phyloP scores from a whole-genome alignment of 2,888 invertebrate genomes.

The Hyposoter didymator region DNA sequence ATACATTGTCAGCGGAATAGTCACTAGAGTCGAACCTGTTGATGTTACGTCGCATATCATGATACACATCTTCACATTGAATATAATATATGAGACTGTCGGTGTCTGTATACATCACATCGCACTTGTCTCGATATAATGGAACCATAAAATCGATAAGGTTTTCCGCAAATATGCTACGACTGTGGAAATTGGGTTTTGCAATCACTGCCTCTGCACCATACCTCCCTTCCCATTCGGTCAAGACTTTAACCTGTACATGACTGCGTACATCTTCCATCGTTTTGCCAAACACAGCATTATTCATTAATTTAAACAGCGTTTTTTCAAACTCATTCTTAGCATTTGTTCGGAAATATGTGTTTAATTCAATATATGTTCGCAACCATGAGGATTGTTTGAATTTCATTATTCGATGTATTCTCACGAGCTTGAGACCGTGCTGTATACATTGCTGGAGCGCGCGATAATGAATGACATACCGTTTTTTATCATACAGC shows the following conservation, averaged over 20 bases:
- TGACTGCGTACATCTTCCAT: not conserved
- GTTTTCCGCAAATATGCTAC: slow-evolving; percentile 12
- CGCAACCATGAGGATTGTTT: not conserved
- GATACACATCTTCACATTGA: slow-evolving; percentile 79
- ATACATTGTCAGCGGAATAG: slow-evolving; percentile 33
- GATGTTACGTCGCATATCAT: slow-evolving; percentile 64
- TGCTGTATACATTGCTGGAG: not conserved
- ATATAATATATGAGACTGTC: slow-evolving; percentile 69
- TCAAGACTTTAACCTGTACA: not conserved
- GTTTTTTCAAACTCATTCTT: not conserved
- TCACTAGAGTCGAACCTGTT: not conserved
- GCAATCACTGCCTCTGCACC: not conserved
- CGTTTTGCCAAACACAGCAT: not conserved
- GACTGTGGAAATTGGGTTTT: not conserved
- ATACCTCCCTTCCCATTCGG: not conserved
- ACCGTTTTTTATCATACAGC: not conserved
- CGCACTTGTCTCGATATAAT: slow-evolving; percentile 29
- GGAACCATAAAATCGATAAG: slow-evolving; percentile 46
- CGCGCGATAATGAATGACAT: not conserved
- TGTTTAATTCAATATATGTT: not conserved
- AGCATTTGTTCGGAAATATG: not conserved
- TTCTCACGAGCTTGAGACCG: not conserved
- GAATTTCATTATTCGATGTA: not conserved
- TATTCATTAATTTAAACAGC: not conserved
- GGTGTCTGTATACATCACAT: slow-evolving; percentile 73